Evolutionary conservation across 92 coral and sea anemone species (phyloP).

Genomic region (Muricea muricata): DNA sequence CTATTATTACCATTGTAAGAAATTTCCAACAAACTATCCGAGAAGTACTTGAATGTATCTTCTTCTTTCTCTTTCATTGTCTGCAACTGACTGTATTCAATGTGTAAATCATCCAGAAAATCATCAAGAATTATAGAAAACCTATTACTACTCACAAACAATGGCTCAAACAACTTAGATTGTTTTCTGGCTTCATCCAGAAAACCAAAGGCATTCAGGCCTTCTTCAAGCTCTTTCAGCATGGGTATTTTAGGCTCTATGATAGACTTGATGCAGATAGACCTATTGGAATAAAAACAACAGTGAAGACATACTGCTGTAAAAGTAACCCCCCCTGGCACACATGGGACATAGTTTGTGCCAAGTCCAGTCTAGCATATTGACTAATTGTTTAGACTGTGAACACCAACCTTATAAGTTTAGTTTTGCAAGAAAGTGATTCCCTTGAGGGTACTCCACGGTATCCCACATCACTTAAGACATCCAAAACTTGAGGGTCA

Average conservation of each 20-base stretch:
- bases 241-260: constrained; percentile 2
- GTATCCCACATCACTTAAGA: too few species aligned
- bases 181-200: background rate
- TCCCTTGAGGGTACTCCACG: too few species aligned
- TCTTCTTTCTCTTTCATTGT: background rate
- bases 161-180: background rate
- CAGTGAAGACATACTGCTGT: too few species aligned
- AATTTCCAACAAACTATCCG: too few species aligned
- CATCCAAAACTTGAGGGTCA: too few species aligned
- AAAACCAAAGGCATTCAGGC: background rate
- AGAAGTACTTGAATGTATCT: background rate
- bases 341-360: too few species aligned
- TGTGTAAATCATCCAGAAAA: background rate
- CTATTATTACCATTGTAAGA: too few species aligned
- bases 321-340: too few species aligned
- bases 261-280: background rate
- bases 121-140: background rate
- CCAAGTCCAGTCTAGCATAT: too few species aligned
- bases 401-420: too few species aligned
- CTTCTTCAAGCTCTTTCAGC: constrained; percentile 5
- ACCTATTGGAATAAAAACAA: background rate
- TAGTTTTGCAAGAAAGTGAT: too few species aligned
- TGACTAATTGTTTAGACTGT: too few species aligned
- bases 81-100: background rate
- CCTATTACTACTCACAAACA: background rate